phyloP scores from a whole-genome alignment of 2,888 invertebrate species.

The Lasioglossum pauxillum region DNA sequence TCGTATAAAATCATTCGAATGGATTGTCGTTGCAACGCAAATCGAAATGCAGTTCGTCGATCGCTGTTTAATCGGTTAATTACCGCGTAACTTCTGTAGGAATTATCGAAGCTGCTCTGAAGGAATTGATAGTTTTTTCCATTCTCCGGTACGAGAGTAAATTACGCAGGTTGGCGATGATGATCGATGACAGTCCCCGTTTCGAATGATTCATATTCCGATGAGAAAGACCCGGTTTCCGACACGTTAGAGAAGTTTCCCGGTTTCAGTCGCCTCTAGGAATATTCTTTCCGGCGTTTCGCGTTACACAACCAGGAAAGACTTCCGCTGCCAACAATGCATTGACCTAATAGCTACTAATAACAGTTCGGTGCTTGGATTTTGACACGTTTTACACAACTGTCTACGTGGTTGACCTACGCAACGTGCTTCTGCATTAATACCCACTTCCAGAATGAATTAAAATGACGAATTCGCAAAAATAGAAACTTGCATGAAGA shows the following conservation, averaged over 20 bases:
- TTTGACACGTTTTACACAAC: constrained; percentile 5
- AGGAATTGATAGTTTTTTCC: neutral
- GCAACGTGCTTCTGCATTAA: neutral
- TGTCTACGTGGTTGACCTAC: neutral
- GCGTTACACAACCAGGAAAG: neutral
- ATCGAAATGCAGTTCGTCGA: too few species aligned
- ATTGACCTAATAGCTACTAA: neutral
- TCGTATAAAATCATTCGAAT: too few species aligned
- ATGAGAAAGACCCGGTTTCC: neutral
- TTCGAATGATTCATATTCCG: neutral
- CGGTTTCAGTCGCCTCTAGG: neutral
- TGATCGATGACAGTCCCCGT: neutral
- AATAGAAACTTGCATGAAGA: too few species aligned
- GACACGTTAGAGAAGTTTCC: neutral
- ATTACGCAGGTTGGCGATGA: neutral
- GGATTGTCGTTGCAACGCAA: too few species aligned
- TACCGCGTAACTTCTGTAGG: neutral
- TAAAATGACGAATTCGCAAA: too few species aligned
- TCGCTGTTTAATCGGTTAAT: neutral
- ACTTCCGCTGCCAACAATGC: neutral
- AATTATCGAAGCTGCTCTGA: neutral
- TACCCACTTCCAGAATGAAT: too few species aligned
- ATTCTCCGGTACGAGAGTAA: neutral
- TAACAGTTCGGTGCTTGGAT: neutral
- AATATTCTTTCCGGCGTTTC: constrained; percentile 1